Conservation (phyloP, 2,888 invertebrate genomes). For the Drosophila helvetica region DNA sequence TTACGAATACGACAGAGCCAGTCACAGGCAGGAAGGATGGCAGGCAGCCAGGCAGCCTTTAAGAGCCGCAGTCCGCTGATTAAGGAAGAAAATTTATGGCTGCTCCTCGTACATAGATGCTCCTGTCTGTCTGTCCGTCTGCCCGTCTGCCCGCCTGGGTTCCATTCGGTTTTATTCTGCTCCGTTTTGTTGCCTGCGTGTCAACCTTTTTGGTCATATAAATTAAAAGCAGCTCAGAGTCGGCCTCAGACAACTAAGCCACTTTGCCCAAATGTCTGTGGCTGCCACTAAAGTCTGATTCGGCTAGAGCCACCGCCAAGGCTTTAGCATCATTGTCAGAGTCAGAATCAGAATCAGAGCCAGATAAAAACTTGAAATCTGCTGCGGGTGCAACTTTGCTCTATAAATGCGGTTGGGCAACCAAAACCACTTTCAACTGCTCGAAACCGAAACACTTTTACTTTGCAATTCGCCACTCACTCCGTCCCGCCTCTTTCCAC, state of each 20-base stretch:
- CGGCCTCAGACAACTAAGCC: constrained; percentile 62
- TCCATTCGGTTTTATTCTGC: constrained; percentile 2
- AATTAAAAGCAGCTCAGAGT: constrained; percentile 73
- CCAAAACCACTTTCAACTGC: constrained; percentile 53
- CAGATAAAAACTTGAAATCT: constrained; percentile 72
- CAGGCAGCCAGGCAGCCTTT: constrained; percentile 4
- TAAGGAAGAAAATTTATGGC: constrained; percentile 63
- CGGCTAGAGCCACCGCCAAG: constrained; percentile 11
- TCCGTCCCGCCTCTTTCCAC: constrained; percentile 8
- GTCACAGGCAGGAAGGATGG: constrained; percentile 10
- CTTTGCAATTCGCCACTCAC: constrained; percentile 20
- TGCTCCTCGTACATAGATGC: constrained; percentile 29
- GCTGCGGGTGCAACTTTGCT: constrained; percentile 70
- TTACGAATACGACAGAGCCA: constrained; percentile 51
- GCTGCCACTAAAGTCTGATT: constrained; percentile 50
- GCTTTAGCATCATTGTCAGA: constrained; percentile 36
- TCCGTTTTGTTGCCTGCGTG: constrained; percentile 27
- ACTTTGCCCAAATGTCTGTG: constrained; percentile 71
- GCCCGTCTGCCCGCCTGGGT: neutral
- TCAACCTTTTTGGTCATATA: constrained; percentile 62
- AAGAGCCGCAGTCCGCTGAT: constrained; percentile 49
- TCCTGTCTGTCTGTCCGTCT: constrained; percentile 6
- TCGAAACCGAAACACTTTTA: constrained; percentile 58
- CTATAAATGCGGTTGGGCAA: constrained; percentile 55
- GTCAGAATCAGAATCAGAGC: constrained; percentile 50